Evolutionary conservation across 1,140 invertebrate genomes (phyloP).

Genomic region (Bilobella aurantiaca): DNA sequence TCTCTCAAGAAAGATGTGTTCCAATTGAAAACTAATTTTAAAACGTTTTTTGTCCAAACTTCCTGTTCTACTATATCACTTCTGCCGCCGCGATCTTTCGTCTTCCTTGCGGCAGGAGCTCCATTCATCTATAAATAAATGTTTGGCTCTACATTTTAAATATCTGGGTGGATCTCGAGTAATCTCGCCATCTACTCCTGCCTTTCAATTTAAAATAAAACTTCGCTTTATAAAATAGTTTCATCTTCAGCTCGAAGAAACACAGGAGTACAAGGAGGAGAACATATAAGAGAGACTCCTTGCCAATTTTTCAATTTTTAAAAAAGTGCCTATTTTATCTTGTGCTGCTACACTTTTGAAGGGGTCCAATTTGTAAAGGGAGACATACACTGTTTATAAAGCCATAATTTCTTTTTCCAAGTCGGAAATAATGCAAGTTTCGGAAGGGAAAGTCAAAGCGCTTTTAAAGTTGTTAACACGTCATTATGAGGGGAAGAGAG

Average conservation of each 20-base stretch:
- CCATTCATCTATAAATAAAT: neutral
- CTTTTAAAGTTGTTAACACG: neutral
- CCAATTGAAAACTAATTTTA: conserved; percentile 7
- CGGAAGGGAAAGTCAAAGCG: neutral
- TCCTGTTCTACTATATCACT: neutral
- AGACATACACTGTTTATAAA: neutral
- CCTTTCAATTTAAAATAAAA: too few species aligned
- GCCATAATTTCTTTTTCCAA: neutral
- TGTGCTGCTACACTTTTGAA: neutral
- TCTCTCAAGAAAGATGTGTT: neutral
- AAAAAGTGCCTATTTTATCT: too few species aligned
- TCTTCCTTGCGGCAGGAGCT: neutral
- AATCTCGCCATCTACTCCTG: too few species aligned
- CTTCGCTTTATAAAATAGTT: too few species aligned
- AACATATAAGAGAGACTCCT: too few species aligned
- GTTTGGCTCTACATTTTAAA: neutral
- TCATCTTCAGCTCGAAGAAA: too few species aligned
- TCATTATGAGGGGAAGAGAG: too few species aligned
- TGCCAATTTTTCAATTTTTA: too few species aligned
- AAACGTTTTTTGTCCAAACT: neutral
- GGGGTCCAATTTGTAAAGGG: neutral
- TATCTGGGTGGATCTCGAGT: too few species aligned
- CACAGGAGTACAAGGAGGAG: too few species aligned
- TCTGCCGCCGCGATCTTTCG: too few species aligned
- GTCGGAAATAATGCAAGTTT: neutral